Percentiles rank a stretch among this genome's conserved stretches.
Evolutionary conservation across 1,140 invertebrate genomes (phyloP).

Genomic region (Mamestra configurata): DNA sequence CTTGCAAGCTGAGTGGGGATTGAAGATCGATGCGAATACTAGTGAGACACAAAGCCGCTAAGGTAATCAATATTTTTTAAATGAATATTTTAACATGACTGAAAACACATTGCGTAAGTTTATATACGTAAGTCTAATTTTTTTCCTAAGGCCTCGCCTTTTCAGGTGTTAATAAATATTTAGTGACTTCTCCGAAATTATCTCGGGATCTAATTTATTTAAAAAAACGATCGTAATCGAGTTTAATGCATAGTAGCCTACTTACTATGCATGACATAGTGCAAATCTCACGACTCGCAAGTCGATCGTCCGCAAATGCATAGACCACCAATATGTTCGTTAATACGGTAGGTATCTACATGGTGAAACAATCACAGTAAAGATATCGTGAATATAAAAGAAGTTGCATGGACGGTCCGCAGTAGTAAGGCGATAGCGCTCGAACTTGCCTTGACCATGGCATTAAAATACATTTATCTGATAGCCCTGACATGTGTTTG

Average conservation of each 20-base stretch:
- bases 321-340: constrained; percentile 45
- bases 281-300: constrained; percentile 2
- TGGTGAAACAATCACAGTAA: constrained; percentile 52
- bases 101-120: too few species aligned
- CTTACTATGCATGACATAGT: neutral
- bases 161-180: too few species aligned
- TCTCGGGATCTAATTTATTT: neutral
- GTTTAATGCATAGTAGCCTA: neutral
- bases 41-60: neutral
- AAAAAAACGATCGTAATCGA: neutral
- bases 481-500: constrained; percentile 69
- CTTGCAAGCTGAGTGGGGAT: neutral
- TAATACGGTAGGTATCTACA: too few species aligned
- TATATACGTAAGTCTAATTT: too few species aligned
- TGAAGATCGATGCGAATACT: constrained; percentile 36
- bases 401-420: constrained; percentile 62
- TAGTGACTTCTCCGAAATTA: neutral
- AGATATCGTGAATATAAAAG: constrained; percentile 76
- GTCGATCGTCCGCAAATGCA: neutral
- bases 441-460: constrained; percentile 79
- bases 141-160: too few species aligned
- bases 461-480: constrained; percentile 71
- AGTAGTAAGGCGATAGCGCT: constrained; percentile 71
- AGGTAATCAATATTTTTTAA: neutral
- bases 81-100: too few species aligned